These are phyloP conservation scores for Euplagia quadripunctaria DNA, from an alignment of 2,888 invertebrate genomes.

Conservation along the genomic window DNA sequence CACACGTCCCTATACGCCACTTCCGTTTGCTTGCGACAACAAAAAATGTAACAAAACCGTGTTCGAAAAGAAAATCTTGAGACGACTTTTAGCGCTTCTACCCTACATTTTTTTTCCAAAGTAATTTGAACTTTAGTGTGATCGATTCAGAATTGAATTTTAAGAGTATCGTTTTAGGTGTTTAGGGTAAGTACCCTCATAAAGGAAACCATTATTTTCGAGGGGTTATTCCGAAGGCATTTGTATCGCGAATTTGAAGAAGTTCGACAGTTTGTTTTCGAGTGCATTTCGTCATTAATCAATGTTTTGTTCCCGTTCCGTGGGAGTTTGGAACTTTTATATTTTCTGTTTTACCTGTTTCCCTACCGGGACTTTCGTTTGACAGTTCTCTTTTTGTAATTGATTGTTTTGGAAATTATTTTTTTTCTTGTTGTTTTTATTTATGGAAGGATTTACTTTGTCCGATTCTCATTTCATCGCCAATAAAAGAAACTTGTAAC, in stretches of 20 bases:
- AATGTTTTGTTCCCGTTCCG: slow-evolving; percentile 82
- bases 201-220: slow-evolving; percentile 87
- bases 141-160: slow-evolving; percentile 38
- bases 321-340: slow-evolving; percentile 68
- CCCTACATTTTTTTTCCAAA: slow-evolving; percentile 54
- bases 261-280: slow-evolving; percentile 87
- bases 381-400: slow-evolving; percentile 80
- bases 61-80: slow-evolving; percentile 71
- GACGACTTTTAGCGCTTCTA: slow-evolving; percentile 67
- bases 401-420: slow-evolving; percentile 73
- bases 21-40: slow-evolving; percentile 80
- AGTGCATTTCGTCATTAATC: slow-evolving; percentile 87
- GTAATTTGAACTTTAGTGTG: slow-evolving; percentile 35
- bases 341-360: slow-evolving; percentile 83
- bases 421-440: slow-evolving; percentile 40
- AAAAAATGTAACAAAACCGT: slow-evolving; percentile 81
- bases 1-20: slow-evolving; percentile 82
- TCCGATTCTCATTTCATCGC: background rate
- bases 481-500: background rate
- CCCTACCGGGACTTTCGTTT: slow-evolving; percentile 69
- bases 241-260: slow-evolving; percentile 87
- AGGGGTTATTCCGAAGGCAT: slow-evolving; percentile 83
- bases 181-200: slow-evolving; percentile 60
- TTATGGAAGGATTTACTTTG: slow-evolving; percentile 44
- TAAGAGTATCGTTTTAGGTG: slow-evolving; percentile 28